Evolutionary conservation across 2,113 vertebrate species (phyloP), one percentile per base, ranked within the genome.

Genomic region (Oriolus oriolus): DNA sequence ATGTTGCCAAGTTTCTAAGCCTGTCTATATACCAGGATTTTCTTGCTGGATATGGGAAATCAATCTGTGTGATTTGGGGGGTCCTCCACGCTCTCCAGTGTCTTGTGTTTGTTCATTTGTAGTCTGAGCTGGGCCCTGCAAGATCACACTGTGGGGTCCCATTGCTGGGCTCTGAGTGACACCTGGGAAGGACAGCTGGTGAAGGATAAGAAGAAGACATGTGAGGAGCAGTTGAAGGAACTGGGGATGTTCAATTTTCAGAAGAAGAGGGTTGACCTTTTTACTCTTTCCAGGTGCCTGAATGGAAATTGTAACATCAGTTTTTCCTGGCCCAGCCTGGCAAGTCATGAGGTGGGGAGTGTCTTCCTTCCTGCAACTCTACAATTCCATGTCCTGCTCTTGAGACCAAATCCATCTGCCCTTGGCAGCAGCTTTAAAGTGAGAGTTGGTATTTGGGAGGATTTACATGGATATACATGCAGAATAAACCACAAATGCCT

Each of bases 11-110:
- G 7, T 26, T 33, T 19, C 21, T 15, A 7, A 26, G 49, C 28
- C 3, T 1, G 11, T 9, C 13, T 39, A 1, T 26, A 26, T 20
- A 30, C 17, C 13, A 16, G 9, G 13, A 3, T 0, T 33, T 45
- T 16, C 7, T 10, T 45, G 44, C 2, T n/a, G 52, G 31, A 56
- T 7, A 21, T 27, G 17, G 7, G 9, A 33, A 27, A n/a, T 7
- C 16, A n/a, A 27, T 27, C 6, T 23, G 6, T 44, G 31, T 44
- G 13, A 15, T n/a, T 56, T n/a, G 20, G 13, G 12, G 16, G 26
- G 19, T 15, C 15, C 37, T 31, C 11, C 20, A 3, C 41, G 2
- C 8, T 33, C 5, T 1, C 7, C 6, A 21, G 21, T 2, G 3
- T n/a, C 7, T 12, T 44, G 3, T 54, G 4, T 42, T 56, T 13